These are phyloP conservation scores for Ommatoiulus sabulosus DNA, from an alignment of 2,888 invertebrate genomes.

Conservation along the genomic window DNA sequence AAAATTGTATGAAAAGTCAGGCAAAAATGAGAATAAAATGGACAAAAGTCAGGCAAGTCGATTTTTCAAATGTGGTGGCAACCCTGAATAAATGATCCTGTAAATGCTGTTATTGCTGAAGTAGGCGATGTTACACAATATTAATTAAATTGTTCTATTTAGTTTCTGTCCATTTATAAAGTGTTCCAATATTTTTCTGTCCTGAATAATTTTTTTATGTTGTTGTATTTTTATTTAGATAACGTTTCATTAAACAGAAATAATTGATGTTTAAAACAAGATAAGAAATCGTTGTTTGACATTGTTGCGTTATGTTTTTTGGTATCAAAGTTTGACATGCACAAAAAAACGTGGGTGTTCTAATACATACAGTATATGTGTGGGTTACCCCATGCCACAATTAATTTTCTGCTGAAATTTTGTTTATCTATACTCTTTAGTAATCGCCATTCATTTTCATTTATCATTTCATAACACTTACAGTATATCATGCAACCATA, in stretches of 20 bases:
- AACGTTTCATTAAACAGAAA: neutral
- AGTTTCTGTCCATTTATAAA: neutral
- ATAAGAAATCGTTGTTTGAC: neutral
- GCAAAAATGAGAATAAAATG: no score
- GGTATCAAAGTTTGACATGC: conserved; percentile 14
- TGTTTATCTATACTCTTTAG: no score
- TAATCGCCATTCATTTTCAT: no score
- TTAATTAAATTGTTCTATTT: conserved; percentile 25
- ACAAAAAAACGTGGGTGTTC: neutral
- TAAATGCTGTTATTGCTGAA: conserved; percentile 21
- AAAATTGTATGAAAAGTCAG: no score
- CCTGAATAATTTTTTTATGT: neutral
- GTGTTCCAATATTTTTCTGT: neutral
- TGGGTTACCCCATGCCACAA: no score
- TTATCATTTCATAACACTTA: no score
- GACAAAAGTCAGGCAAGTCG: no score
- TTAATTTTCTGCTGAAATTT: no score
- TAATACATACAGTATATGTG: no score
- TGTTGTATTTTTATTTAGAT: neutral
- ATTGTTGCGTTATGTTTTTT: neutral
- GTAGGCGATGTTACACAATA: conserved; percentile 6
- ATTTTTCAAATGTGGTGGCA: no score
- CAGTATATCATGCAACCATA: no score
- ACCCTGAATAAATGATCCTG: no score
- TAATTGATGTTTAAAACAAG: neutral